A percentile compares a stretch with the other conserved stretches of the same genome.
phyloP scores from a whole-genome alignment of 2,113 vertebrate species.

The Gymnobelideus leadbeateri region DNA sequence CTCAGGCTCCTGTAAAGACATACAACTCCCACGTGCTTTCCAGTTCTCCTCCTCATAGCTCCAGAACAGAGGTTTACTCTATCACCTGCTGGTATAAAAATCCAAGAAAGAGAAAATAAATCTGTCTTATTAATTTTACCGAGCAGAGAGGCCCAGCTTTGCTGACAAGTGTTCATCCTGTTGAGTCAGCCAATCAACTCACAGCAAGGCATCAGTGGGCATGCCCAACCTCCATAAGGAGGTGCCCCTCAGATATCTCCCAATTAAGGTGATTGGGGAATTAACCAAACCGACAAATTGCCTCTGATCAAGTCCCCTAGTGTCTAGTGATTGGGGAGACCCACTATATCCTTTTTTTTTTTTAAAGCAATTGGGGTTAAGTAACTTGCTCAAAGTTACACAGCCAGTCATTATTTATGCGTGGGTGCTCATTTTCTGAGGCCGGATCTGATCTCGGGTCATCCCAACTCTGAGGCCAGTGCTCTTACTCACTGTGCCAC shows the following conservation, averaged over 20 bases:
- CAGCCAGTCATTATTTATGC: too few relatives aligned
- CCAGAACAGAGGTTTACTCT: neutral
- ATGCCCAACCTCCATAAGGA: neutral
- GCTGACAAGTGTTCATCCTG: neutral
- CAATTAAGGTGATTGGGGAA: neutral
- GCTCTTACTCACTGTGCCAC: too few relatives aligned
- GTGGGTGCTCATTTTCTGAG: too few relatives aligned
- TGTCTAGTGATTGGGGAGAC: neutral
- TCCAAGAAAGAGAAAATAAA: neutral
- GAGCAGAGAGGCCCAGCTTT: neutral
- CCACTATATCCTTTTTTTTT: neutral
- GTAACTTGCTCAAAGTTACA: too few relatives aligned
- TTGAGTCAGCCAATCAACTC: neutral
- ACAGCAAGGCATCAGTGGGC: neutral
- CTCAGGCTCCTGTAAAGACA: neutral
- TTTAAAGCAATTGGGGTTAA: too few relatives aligned
- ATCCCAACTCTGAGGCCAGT: too few relatives aligned
- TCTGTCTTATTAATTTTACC: neutral
- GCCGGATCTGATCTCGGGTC: too few relatives aligned
- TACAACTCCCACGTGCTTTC: neutral
- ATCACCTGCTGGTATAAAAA: neutral
- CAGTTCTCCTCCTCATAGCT: neutral
- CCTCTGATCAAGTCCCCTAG: neutral
- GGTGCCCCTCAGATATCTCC: neutral
- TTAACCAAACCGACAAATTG: neutral